Conservation (phyloP, 2,113 vertebrate genomes). For the Alces alces region DNA sequence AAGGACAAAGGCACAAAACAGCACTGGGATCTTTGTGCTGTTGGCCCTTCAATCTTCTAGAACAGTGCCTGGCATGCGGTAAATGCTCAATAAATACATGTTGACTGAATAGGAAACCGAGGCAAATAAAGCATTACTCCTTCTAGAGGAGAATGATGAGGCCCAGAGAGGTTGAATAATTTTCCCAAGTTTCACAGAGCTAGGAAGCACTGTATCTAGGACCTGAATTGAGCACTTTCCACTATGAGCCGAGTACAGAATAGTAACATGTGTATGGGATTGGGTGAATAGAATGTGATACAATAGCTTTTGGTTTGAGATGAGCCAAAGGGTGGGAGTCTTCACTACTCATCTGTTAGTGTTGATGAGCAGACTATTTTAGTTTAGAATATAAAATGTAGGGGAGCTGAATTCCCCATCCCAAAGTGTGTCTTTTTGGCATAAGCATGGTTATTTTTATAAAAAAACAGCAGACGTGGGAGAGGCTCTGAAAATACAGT, state of each 20-base stretch:
- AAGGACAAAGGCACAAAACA: not conserved
- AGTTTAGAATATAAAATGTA: not conserved
- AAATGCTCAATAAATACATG: not conserved
- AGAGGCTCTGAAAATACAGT: not conserved
- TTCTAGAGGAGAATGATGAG: not conserved
- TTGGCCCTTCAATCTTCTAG: not conserved
- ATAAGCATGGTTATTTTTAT: not conserved
- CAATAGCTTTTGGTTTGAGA: not conserved
- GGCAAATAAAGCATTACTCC: not conserved
- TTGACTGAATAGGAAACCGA: not conserved
- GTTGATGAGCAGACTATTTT: not conserved
- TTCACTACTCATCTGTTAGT: not conserved
- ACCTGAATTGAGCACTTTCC: not conserved
- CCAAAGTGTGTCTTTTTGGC: not conserved
- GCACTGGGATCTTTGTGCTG: not conserved
- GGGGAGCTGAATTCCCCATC: not conserved
- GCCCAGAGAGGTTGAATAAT: not conserved
- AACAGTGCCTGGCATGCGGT: not conserved
- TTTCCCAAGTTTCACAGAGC: not conserved
- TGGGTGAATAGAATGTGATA: not conserved
- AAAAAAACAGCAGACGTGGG: not conserved
- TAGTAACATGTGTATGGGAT: not conserved
- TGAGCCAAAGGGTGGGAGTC: not conserved
- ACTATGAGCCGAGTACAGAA: not conserved
- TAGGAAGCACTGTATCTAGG: not conserved